Conservation (phyloP, 2,113 vertebrate species). For the Python bivittatus region DNA sequence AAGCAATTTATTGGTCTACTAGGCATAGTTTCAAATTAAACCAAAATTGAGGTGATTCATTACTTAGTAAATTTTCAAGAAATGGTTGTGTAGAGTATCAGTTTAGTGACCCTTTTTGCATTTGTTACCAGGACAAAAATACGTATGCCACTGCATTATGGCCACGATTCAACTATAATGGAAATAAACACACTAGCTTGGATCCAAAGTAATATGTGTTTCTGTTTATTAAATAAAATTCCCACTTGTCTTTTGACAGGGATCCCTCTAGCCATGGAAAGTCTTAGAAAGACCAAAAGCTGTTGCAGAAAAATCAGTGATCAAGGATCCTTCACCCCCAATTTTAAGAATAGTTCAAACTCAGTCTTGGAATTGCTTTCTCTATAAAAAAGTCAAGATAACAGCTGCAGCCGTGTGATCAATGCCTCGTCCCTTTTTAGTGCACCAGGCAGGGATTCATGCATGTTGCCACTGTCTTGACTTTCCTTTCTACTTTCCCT, state of each 20-base stretch:
- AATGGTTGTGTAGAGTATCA: neutral
- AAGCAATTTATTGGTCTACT: neutral
- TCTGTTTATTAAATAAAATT: neutral
- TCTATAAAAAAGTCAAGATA: neutral
- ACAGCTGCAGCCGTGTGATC: neutral
- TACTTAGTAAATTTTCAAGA: neutral
- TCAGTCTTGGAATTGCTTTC: neutral
- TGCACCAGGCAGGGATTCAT: neutral
- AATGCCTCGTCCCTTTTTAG: neutral
- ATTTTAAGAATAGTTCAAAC: neutral
- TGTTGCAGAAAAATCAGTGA: neutral
- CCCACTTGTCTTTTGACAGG: neutral
- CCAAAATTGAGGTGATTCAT: neutral
- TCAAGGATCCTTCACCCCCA: neutral
- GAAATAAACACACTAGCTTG: neutral
- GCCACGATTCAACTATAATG: neutral
- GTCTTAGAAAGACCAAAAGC: neutral
- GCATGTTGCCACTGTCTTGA: neutral
- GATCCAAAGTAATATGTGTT: neutral
- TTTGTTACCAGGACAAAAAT: neutral
- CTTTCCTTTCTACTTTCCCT: neutral
- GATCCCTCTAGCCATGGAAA: neutral
- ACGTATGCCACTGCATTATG: neutral
- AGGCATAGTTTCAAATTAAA: conserved; percentile 2
- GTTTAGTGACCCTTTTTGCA: neutral